Evolutionary conservation across 23 tunicate species (phyloP).

Genomic region (Phallusia fumigata): DNA sequence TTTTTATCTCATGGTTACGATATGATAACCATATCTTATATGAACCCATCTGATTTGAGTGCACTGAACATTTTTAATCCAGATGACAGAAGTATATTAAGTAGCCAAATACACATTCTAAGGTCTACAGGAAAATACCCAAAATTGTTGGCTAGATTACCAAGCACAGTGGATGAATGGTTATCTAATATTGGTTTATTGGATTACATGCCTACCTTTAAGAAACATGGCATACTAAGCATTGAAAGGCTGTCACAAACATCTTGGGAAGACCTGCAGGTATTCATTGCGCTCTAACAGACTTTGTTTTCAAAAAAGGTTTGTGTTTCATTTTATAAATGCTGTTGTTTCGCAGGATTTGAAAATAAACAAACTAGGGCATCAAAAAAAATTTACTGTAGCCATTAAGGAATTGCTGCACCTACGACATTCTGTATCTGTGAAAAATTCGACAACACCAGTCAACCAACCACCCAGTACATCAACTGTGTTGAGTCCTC

Average conservation of each 20-base stretch:
- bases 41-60: slow-evolving; percentile 33
- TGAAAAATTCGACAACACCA: neutral
- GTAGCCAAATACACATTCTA: neutral
- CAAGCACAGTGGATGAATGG: slow-evolving; percentile 18
- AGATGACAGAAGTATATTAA: slow-evolving; percentile 29
- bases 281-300: neutral
- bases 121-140: neutral
- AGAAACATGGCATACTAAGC: neutral
- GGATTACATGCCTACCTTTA: slow-evolving; percentile 23
- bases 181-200: slow-evolving; percentile 15
- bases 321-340: neutral
- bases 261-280: slow-evolving; percentile 65
- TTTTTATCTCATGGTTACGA: slow-evolving; percentile 55
- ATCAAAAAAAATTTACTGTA: slow-evolving; percentile 39
- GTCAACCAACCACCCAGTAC: neutral
- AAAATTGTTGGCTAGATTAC: slow-evolving; percentile 3
- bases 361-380: slow-evolving; percentile 42
- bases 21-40: slow-evolving; percentile 20
- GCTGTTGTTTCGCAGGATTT: slow-evolving; percentile 29
- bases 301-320: neutral
- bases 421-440: neutral
- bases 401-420: slow-evolving; percentile 22
- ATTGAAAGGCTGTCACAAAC: slow-evolving; percentile 25
- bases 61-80: slow-evolving; percentile 46
- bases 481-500: neutral